Evolutionary conservation across 2,113 vertebrate species (phyloP).

Genomic region (Entomyzon cyanotis): DNA sequence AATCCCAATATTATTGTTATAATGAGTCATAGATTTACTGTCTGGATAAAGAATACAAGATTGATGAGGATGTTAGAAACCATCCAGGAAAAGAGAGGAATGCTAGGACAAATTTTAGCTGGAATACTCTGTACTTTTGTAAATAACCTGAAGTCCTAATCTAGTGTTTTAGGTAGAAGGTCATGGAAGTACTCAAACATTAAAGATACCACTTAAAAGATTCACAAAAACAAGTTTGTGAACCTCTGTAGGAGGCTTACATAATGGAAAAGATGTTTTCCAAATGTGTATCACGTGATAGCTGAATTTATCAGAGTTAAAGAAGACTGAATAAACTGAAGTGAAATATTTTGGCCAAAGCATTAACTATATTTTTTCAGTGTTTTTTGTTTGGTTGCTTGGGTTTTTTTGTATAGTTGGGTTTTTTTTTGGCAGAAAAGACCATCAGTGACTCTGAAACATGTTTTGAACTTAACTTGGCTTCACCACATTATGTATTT

Average conservation of each 20-base stretch:
- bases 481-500: neutral
- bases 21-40: neutral
- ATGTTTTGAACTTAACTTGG: neutral
- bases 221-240: neutral
- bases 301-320: neutral
- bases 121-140: neutral
- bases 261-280: neutral
- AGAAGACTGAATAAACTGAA: neutral
- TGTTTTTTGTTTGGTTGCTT: neutral
- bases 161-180: neutral
- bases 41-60: neutral
- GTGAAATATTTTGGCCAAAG: neutral
- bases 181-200: neutral
- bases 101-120: neutral
- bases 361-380: neutral
- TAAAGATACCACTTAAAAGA: neutral
- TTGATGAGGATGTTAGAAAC: neutral
- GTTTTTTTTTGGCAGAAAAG: neutral
- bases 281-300: accelerated
- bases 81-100: neutral
- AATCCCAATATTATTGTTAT: neutral
- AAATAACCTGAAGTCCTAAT: neutral
- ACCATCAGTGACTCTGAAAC: neutral
- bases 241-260: neutral
- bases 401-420: neutral